Percentiles rank a stretch among this genome's conserved stretches.
Conservation (phyloP, 2,888 invertebrate species). For the Herminia tarsipennalis region DNA sequence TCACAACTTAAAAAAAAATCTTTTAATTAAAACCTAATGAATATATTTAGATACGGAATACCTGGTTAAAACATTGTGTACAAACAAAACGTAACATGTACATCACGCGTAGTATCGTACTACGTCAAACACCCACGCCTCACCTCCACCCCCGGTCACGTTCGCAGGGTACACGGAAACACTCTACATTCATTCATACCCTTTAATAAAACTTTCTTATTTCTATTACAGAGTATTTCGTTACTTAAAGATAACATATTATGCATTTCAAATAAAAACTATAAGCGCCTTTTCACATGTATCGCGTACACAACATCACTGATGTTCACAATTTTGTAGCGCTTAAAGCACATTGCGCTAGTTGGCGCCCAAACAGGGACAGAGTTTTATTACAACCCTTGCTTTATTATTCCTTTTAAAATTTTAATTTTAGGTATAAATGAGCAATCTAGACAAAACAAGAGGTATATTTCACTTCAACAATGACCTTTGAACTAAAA, state of each 20-base stretch:
- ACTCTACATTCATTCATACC: slow-evolving; percentile 54
- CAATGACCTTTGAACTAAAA: background rate
- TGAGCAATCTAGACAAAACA: too few relatives aligned
- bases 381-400: background rate
- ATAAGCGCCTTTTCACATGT: slow-evolving; percentile 23
- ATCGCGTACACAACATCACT: background rate
- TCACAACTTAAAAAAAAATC: too few relatives aligned
- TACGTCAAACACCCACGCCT: slow-evolving; percentile 39
- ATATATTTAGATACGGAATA: too few relatives aligned
- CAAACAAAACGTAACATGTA: slow-evolving; percentile 38
- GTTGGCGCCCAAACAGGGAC: background rate
- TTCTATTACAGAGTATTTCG: slow-evolving; percentile 45
- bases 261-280: slow-evolving; percentile 13
- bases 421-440: too few relatives aligned
- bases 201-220: slow-evolving; percentile 53
- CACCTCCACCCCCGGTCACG: slow-evolving; percentile 28
- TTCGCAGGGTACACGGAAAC: slow-evolving; percentile 44
- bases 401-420: too few relatives aligned
- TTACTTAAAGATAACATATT: slow-evolving; percentile 22
- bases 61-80: slow-evolving; percentile 38
- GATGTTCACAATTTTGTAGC: background rate
- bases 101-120: slow-evolving; percentile 31
- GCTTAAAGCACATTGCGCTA: background rate
- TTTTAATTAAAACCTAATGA: too few relatives aligned
- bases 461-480: too few relatives aligned